Evolutionary conservation across 2,888 invertebrate genomes (phyloP).

Genomic region (Scaptomyza caliginosa): DNA sequence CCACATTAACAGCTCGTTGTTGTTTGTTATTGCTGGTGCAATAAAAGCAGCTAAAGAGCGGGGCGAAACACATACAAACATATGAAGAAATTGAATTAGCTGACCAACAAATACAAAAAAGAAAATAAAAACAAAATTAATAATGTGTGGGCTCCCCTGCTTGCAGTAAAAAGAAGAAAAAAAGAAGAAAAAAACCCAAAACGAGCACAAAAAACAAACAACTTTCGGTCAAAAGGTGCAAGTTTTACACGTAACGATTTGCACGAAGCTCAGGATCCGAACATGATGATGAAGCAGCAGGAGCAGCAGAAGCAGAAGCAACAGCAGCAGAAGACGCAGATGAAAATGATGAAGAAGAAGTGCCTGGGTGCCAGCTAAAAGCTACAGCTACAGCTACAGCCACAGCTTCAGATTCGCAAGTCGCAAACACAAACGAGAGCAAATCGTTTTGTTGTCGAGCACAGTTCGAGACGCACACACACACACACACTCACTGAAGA

Average conservation of each 20-base stretch:
- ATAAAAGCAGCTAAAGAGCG: conserved; percentile 41
- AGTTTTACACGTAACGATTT: conserved; percentile 79
- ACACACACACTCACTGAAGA: conserved; percentile 1
- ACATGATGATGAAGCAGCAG: conserved; percentile 6
- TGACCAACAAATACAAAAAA: background rate
- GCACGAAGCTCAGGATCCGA: conserved; percentile 55
- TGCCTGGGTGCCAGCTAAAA: conserved; percentile 1
- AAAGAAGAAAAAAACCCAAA: conserved; percentile 6
- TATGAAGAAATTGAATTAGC: conserved; percentile 54
- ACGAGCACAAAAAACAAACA: conserved; percentile 59
- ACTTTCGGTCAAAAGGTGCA: conserved; percentile 77
- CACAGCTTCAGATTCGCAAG: conserved; percentile 5
- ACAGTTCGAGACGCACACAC: conserved; percentile 24
- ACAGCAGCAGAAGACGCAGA: background rate
- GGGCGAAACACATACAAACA: background rate
- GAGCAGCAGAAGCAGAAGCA: background rate
- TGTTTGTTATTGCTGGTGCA: conserved; percentile 55
- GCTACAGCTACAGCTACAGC: conserved; percentile 4
- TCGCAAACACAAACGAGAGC: conserved; percentile 75
- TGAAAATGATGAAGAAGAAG: background rate
- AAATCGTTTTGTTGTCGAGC: conserved; percentile 77
- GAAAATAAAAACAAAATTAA: conserved; percentile 13
- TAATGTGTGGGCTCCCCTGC: conserved; percentile 33
- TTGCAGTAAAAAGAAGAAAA: background rate
- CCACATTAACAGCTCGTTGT: conserved; percentile 66